These are phyloP conservation scores for Porites australiensis DNA, from an alignment of 64 coral and sea anemone genomes.

Conservation along the genomic window DNA sequence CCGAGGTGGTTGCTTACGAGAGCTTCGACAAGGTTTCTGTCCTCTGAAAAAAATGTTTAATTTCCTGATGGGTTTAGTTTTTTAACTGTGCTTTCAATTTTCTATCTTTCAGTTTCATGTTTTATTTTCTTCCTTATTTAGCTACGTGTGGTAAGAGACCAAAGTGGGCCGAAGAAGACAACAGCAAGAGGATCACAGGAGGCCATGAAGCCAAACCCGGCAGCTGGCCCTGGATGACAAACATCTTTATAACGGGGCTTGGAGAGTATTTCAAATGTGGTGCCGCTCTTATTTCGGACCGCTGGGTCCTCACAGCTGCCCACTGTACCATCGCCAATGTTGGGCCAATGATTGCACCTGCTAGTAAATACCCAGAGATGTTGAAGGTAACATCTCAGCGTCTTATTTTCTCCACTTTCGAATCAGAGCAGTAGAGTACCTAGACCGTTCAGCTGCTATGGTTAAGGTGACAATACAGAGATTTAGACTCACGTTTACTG, in stretches of 20 bases:
- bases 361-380: conserved; percentile 47
- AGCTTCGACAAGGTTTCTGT: too few species aligned
- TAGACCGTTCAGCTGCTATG: too few species aligned
- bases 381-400: conserved; percentile 1
- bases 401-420: too few species aligned
- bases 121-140: background rate
- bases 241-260: conserved; percentile 55
- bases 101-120: background rate
- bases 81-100: too few species aligned
- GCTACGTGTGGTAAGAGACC: conserved; percentile 42
- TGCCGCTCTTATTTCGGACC: conserved; percentile 67
- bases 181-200: conserved; percentile 66
- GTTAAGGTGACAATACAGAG: too few species aligned
- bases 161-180: conserved; percentile 32
- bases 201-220: conserved; percentile 67
- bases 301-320: conserved; percentile 70
- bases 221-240: conserved; percentile 83
- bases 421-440: too few species aligned
- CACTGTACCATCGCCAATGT: conserved; percentile 65
- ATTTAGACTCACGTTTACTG: too few species aligned
- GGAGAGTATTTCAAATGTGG: conserved; percentile 87
- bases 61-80: too few species aligned
- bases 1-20: too few species aligned
- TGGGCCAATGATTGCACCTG: conserved; percentile 32
- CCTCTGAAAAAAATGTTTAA: too few species aligned